Evolutionary conservation across 2,888 invertebrate species (phyloP), one percentile per base, ranked within the genome.

Genomic region (Diarsia mendica): DNA sequence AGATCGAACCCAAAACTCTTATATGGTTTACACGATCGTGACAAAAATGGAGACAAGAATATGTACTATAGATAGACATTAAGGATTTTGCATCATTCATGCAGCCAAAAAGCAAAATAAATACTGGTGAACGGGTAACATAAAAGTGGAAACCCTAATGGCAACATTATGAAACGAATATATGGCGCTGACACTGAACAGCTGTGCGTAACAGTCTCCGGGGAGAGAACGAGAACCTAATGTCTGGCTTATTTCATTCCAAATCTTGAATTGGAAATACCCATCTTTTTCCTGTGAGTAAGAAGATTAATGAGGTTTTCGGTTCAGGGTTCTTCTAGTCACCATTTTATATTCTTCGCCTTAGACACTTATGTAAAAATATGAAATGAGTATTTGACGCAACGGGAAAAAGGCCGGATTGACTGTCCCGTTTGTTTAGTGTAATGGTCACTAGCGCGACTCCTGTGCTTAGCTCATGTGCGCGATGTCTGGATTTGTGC

Each of bases 101-200:
- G n/a, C n/a, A n/a, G n/a, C n/a, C n/a, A n/a, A n/a, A 28, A 28
- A 65, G 8, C 6, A 10, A 64, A 46, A 53, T 53, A n/a, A 53
- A 53, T 11, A n/a, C 20, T 49, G 5, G 6, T 48, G 8, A 28
- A n/a, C n/a, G n/a, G n/a, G n/a, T n/a, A n/a, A n/a, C n/a, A n/a
- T n/a, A n/a, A n/a, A 63, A 33, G 44, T 0, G 48, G 65, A 60
- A 75, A 28, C 80, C 75, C 75, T 75, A 66, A 8, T 28, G 48
- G 49, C 33, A 72, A 55, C 67, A n/a, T 51, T 39, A 74, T 39
- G n/a, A 66, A 80, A 79, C 65, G 49, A 79, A 68, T 23, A 68
- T 23, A 80, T 68, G 80, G 74, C 49, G 79, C 48, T 53, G 68
- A 80, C 48, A 53, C 13, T 33, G 28, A 74, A 65, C 79, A 79